A percentile compares a stretch with the other conserved stretches of the same genome.
Conservation (phyloP, 2,888 invertebrate genomes). For the Shargacucullia verbasci region DNA sequence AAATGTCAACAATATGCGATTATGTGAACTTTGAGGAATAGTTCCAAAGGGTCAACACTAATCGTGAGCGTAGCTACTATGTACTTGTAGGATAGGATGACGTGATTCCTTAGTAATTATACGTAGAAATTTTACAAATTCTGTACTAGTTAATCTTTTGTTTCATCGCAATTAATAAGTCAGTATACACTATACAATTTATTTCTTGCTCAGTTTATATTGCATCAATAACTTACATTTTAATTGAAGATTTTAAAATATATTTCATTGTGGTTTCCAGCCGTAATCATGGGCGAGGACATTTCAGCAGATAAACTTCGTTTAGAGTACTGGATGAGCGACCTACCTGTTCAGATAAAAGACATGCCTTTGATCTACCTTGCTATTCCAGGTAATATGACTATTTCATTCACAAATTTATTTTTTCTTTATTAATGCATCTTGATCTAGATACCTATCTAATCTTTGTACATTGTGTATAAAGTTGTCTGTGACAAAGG, state of each 20-base stretch:
- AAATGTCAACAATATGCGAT: constrained; percentile 19
- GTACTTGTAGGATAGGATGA: constrained; percentile 45
- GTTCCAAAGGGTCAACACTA: constrained; percentile 21
- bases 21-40: constrained; percentile 3
- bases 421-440: not conserved
- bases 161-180: constrained; percentile 3
- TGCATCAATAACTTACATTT: no score
- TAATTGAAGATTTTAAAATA: constrained; percentile 1
- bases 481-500: not conserved
- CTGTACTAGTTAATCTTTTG: constrained; percentile 35
- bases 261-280: constrained; percentile 58
- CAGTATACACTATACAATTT: not conserved
- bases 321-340: constrained; percentile 92
- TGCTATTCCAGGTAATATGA: constrained; percentile 92
- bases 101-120: constrained; percentile 52
- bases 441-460: constrained; percentile 35
- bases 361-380: constrained; percentile 91
- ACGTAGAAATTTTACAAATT: constrained; percentile 32
- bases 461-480: not conserved
- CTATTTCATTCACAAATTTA: constrained; percentile 1
- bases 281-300: constrained; percentile 74
- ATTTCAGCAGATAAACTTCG: constrained; percentile 66
- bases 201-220: not conserved
- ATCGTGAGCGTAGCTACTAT: constrained; percentile 27
- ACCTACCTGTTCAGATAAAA: constrained; percentile 89